Base-by-base conservation (phyloP, 2,888 invertebrate genomes). In the Zaprionus bogoriensis region DNA sequence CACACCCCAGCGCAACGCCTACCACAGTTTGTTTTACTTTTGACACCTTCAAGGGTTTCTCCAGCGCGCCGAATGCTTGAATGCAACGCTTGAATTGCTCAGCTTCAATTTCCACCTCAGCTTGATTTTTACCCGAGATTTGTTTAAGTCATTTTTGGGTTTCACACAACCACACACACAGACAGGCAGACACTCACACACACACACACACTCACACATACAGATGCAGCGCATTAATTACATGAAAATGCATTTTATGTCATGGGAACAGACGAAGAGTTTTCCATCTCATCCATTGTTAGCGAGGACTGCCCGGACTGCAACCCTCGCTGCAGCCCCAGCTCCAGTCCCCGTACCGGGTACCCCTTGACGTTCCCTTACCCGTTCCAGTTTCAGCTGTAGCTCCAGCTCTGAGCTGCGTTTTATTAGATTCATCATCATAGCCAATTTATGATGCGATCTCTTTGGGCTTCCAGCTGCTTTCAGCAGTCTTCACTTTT, bases 21-120 rank as follows among this genome's bases (percentile, higher is more conserved):
- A 39, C 54, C 61, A 27, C 25, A 80, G 87, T 82, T 87, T 85
- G 77, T 73, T 75, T 87, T 77, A 71, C 66, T 82, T 87, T 88
- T 89, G 80, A 89, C 88, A 88, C 89, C 89, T 78, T 74, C 63
- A 73, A 51, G 60, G 59, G 46, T 64, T 53, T 65, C 65, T 54
- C 64, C 52, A 50, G 39, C 63, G 47, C 59, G 48, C 66, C n/a
- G n/a, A n/a, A n/a, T 64, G 63, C 75, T 85, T 67, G 67, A 66
- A 46, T 61, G 55, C 53, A 69, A 64, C 66, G 78, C 67, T 67
- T 68, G 74, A 65, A 66, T 66, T 59, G 51, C 47, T 48, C 64
- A 38, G 28, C 25, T 38, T 57, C 32, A 52, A 39, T 60, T 60
- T 27, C 36, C 41, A 38, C 7, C 23, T 55, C 27, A 38, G 23